phyloP scores from a whole-genome alignment of 2,113 vertebrate genomes.

The Hippocampus zosterae region DNA sequence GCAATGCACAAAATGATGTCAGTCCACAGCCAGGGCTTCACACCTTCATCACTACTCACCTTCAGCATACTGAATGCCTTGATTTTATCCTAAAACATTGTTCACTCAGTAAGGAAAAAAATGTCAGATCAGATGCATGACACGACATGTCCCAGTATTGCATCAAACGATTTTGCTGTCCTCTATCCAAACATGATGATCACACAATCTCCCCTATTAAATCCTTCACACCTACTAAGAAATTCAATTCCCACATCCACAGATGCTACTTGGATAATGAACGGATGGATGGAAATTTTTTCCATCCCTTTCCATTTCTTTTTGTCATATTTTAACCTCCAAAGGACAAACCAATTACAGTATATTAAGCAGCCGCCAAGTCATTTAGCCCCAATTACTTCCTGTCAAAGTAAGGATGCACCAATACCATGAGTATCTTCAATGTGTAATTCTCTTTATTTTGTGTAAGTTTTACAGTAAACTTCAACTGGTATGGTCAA shows the following conservation, averaged over 20 bases:
- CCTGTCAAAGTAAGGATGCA: background rate
- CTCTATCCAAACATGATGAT: background rate
- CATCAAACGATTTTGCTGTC: background rate
- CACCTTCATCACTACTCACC: too few relatives aligned
- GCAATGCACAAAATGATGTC: slow-evolving; percentile 50
- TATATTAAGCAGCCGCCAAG: background rate
- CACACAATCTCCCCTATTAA: background rate
- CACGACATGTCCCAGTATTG: background rate
- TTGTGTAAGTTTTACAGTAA: background rate
- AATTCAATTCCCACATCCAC: background rate
- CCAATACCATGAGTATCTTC: background rate
- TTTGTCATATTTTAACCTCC: background rate
- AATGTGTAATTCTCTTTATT: too few relatives aligned
- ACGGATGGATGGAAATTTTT: too few relatives aligned
- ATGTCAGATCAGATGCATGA: background rate
- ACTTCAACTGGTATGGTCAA: background rate
- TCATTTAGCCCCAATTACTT: background rate
- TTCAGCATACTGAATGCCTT: background rate
- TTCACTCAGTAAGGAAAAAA: background rate
- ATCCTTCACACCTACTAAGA: background rate
- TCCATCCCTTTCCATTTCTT: background rate
- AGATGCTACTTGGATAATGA: background rate
- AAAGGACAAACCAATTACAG: background rate
- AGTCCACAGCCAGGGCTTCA: background rate
- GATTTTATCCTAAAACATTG: background rate